Evolutionary conservation across 2,888 invertebrate species (phyloP).

Genomic region (Fissipunctia ypsillon): DNA sequence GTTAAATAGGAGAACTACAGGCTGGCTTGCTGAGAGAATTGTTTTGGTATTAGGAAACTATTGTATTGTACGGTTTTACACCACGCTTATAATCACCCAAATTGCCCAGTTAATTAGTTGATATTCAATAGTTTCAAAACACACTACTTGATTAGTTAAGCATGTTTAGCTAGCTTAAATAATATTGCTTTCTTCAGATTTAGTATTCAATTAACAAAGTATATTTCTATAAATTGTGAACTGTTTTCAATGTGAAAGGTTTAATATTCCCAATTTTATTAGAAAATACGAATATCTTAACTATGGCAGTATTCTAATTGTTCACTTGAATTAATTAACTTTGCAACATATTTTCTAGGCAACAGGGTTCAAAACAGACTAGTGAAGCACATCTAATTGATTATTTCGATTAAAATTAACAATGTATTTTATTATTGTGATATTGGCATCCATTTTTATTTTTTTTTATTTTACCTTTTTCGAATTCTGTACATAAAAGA

Average conservation of each 20-base stretch:
- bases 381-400: conserved; percentile 2
- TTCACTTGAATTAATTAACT: conserved; percentile 18
- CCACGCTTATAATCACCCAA: conserved; percentile 31
- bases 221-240: conserved; percentile 41
- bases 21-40: conserved; percentile 4
- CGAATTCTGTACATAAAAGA: conserved; percentile 52
- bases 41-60: conserved; percentile 5
- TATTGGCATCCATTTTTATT: conserved; percentile 49
- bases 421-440: conserved; percentile 40
- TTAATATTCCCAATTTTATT: conserved; percentile 35
- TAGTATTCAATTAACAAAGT: conserved; percentile 33
- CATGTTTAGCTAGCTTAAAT: conserved; percentile 31
- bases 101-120: conserved; percentile 7
- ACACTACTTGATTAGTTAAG: conserved; percentile 23
- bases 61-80: conserved; percentile 9
- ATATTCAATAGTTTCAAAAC: conserved; percentile 22
- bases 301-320: conserved; percentile 24
- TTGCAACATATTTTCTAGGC: conserved; percentile 30
- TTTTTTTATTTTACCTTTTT: conserved; percentile 13
- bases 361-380: conserved; percentile 18
- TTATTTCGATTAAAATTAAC: conserved; percentile 13
- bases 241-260: conserved; percentile 30
- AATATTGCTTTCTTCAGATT: conserved; percentile 34
- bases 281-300: conserved; percentile 1
- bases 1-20: not conserved